These are phyloP conservation scores for Chromoteleia sp. DNA, from an alignment of 2,888 invertebrate species.

Conservation along the genomic window DNA sequence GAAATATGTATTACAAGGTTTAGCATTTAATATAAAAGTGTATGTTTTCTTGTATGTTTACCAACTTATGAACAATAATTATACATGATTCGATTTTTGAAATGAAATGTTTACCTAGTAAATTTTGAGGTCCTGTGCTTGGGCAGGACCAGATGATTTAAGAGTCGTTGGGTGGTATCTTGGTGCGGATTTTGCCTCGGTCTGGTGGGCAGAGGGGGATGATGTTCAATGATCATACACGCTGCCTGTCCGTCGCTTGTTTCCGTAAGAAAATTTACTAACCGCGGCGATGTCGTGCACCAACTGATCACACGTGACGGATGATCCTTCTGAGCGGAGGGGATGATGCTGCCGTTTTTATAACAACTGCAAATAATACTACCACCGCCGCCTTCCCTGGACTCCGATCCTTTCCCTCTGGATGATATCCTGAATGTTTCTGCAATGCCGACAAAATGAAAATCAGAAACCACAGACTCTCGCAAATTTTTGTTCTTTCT, in stretches of 20 bases:
- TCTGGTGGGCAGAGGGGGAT: constrained; percentile 83
- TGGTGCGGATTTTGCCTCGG: constrained; percentile 83
- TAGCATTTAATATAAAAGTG: too few species aligned
- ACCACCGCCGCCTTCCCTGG: constrained; percentile 84
- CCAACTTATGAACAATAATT: too few species aligned
- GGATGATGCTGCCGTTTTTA: constrained; percentile 81
- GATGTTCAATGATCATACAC: constrained; percentile 85
- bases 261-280: constrained; percentile 80
- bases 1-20: too few species aligned
- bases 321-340: constrained; percentile 77
- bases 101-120: constrained; percentile 88
- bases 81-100: too few species aligned
- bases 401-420: constrained; percentile 89
- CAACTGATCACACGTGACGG: constrained; percentile 77
- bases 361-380: constrained; percentile 81
- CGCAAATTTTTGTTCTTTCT: too few species aligned
- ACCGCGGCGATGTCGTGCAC: constrained; percentile 79
- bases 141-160: constrained; percentile 83
- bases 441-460: constrained; percentile 83
- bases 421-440: constrained; percentile 95
- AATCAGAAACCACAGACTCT: too few species aligned
- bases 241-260: constrained; percentile 83
- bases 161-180: constrained; percentile 83
- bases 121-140: constrained; percentile 94
- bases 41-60: too few species aligned